Percentiles rank a stretch among this genome's conserved stretches.
Conservation (phyloP, 2,113 vertebrate genomes). For the Micronisus gabar region DNA sequence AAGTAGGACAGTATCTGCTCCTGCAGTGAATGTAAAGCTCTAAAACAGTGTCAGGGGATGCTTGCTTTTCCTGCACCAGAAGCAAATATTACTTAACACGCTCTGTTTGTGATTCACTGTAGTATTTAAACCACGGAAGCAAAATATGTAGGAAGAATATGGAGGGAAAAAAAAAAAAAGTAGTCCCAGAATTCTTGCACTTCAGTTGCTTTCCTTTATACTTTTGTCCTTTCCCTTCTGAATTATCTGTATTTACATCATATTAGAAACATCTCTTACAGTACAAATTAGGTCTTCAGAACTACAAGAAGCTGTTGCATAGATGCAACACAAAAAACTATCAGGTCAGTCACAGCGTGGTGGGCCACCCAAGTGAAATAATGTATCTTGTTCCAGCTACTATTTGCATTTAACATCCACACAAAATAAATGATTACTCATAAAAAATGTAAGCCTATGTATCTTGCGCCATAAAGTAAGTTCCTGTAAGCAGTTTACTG, state of each 20-base stretch:
- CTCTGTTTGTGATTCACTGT: background rate
- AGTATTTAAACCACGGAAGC: background rate
- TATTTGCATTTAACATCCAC: background rate
- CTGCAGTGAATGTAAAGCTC: background rate
- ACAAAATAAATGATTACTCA: background rate
- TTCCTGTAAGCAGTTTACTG: background rate
- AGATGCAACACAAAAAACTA: accelerated
- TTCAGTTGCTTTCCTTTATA: background rate
- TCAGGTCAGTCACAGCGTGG: background rate
- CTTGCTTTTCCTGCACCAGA: background rate
- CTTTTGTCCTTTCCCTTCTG: background rate
- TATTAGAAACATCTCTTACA: background rate
- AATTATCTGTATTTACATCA: background rate
- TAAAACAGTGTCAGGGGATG: background rate
- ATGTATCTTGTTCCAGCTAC: background rate
- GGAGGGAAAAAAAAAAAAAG: background rate
- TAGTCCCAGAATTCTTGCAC: background rate
- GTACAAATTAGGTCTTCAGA: background rate
- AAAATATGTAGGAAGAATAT: background rate
- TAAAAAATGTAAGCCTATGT: background rate
- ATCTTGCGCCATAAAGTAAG: background rate
- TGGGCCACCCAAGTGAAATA: background rate
- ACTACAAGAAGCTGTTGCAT: background rate
- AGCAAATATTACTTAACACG: background rate
- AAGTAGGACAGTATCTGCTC: background rate